phyloP scores from a whole-genome alignment of 1,140 invertebrate genomes.

The Belonocnema kinseyi region DNA sequence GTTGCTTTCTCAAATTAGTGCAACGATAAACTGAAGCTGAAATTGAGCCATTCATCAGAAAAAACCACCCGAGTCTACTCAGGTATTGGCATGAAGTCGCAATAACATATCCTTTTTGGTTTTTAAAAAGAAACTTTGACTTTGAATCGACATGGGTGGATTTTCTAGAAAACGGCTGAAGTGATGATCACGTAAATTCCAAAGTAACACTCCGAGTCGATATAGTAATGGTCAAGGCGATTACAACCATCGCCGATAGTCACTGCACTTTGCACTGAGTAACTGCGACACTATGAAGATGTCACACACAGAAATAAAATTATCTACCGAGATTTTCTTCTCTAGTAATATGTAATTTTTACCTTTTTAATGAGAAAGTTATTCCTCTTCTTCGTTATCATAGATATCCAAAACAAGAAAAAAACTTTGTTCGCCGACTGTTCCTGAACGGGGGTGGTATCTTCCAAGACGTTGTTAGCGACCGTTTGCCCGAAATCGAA shows the following conservation, averaged over 20 bases:
- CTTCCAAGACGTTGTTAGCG: conserved; percentile 59
- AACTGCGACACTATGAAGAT: conserved; percentile 20
- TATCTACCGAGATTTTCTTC: not conserved
- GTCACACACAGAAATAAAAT: conserved; percentile 10
- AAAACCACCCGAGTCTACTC: no score
- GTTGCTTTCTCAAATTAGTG: no score
- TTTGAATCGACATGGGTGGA: no score
- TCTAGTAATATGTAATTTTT: not conserved
- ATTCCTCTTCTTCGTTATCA: not conserved
- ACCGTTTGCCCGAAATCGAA: conserved; percentile 58
- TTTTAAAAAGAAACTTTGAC: no score
- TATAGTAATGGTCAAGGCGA: not conserved
- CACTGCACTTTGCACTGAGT: conserved; percentile 60
- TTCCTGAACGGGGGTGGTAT: conserved; percentile 54
- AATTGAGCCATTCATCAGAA: no score
- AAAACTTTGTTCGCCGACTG: conserved; percentile 40
- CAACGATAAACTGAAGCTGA: no score
- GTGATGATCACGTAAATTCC: no score
- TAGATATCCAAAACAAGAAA: not conserved
- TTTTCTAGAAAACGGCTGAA: no score
- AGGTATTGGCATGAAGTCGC: no score
- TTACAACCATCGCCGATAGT: conserved; percentile 25
- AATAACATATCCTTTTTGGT: no score
- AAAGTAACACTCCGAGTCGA: no score
- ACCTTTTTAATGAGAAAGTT: not conserved